Conservation (phyloP, 2,113 vertebrate species). For the Burhinus oedicnemus region DNA sequence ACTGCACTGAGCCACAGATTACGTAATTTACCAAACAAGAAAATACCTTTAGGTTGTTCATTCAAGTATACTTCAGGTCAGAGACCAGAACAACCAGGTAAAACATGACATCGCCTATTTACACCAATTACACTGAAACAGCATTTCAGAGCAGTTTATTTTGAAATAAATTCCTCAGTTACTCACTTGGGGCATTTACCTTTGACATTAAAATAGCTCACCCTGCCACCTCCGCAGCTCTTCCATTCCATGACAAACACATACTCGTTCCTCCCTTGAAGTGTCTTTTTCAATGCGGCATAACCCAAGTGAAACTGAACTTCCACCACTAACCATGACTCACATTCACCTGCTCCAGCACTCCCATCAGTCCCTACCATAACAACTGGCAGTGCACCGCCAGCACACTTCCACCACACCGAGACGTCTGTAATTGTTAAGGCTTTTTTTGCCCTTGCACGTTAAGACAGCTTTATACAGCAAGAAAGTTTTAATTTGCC, state of each 20-base stretch:
- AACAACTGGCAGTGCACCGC: fast-evolving
- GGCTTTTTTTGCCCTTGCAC: not conserved
- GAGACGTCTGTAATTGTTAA: no score
- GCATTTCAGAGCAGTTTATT: not conserved
- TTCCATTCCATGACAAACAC: not conserved
- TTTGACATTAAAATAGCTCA: not conserved
- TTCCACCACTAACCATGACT: not conserved
- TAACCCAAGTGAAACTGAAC: fast-evolving
- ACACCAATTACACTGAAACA: not conserved
- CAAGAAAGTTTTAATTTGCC: not conserved
- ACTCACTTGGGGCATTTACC: not conserved
- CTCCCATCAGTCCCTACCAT: fast-evolving
- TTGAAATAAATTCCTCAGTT: not conserved
- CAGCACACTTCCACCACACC: not conserved
- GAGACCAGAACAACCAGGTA: not conserved
- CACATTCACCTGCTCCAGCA: not conserved
- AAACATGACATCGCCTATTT: not conserved
- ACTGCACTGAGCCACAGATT: not conserved
- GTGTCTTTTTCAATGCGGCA: fast-evolving
- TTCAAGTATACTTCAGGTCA: not conserved
- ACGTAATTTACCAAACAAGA: not conserved
- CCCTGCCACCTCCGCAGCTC: not conserved
- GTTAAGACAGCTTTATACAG: fast-evolving
- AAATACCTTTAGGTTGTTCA: not conserved
- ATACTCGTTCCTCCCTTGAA: not conserved